phyloP scores from a whole-genome alignment of 35 echinoderm and acorn worm species.

The Amphiura filiformis region DNA sequence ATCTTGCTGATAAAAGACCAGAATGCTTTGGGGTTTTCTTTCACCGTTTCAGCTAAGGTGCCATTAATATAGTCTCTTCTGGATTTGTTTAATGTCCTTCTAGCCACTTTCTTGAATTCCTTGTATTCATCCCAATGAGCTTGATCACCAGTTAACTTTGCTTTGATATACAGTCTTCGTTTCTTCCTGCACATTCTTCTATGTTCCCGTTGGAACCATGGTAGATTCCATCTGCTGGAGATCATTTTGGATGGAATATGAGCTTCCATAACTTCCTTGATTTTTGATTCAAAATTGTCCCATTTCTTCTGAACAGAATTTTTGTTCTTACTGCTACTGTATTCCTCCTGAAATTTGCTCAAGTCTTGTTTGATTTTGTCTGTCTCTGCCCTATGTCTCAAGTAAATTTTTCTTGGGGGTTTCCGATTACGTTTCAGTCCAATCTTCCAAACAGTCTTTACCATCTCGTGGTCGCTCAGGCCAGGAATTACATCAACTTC shows the following conservation, averaged over 20 bases:
- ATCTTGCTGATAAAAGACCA: no score
- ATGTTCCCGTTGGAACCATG: constrained; percentile 20
- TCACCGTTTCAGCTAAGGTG: no score
- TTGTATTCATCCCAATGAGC: constrained; percentile 1
- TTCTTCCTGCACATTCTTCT: constrained; percentile 22
- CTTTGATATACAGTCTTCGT: constrained; percentile 33
- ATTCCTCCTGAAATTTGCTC: background rate
- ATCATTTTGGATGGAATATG: background rate
- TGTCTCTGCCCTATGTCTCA: constrained; percentile 11
- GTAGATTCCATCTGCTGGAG: constrained; percentile 12
- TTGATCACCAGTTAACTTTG: constrained; percentile 1
- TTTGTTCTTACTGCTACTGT: background rate
- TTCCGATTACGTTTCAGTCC: background rate
- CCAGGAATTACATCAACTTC: background rate
- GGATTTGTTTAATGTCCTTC: background rate
- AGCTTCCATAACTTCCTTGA: constrained; percentile 9
- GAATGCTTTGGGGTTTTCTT: no score
- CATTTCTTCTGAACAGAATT: constrained; percentile 15
- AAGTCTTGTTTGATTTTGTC: background rate
- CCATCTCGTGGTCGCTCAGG: background rate
- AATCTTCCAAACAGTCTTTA: background rate
- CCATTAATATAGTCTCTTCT: background rate
- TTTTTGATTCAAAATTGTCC: constrained; percentile 13
- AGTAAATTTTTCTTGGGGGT: constrained; percentile 14
- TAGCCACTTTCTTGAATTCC: background rate